phyloP scores from a whole-genome alignment of 1,140 invertebrate genomes.

The Drosophila sechellia region DNA sequence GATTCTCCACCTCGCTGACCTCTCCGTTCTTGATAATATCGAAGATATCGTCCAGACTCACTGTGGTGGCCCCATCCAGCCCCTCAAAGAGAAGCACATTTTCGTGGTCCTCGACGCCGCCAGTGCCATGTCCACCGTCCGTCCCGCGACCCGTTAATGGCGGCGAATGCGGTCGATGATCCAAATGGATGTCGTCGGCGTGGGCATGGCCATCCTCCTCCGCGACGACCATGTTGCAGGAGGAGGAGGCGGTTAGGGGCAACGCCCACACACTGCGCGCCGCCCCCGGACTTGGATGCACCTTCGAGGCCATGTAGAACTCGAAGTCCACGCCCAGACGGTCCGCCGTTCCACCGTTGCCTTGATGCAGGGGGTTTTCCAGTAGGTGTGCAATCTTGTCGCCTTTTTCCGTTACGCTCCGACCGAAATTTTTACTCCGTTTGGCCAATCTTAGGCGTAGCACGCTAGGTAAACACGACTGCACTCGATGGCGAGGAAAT shows the following conservation, averaged over 20 bases:
- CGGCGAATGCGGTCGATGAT: constrained; percentile 83
- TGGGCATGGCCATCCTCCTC: constrained; percentile 86
- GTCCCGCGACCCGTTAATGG: constrained; percentile 35
- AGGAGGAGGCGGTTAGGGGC: constrained; percentile 87
- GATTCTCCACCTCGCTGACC: constrained; percentile 90
- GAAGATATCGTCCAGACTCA: constrained; percentile 83
- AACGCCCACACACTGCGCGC: constrained; percentile 94
- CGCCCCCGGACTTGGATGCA: constrained; percentile 92
- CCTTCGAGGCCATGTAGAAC: constrained; percentile 85
- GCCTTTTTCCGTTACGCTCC: constrained; percentile 40
- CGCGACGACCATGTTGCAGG: constrained; percentile 89
- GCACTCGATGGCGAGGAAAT: constrained; percentile 45
- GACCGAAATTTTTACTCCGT: constrained; percentile 13
- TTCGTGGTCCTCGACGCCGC: constrained; percentile 76
- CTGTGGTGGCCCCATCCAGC: constrained; percentile 85
- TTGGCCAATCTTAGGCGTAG: neutral
- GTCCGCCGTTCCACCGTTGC: constrained; percentile 75
- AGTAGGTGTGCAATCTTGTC: constrained; percentile 83
- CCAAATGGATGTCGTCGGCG: constrained; percentile 78
- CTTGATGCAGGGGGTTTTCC: constrained; percentile 80
- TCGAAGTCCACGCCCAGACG: constrained; percentile 78
- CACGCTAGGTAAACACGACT: constrained; percentile 38
- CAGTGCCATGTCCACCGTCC: constrained; percentile 21
- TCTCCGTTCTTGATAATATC: constrained; percentile 86
- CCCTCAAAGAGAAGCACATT: constrained; percentile 75